Base-by-base conservation (phyloP, 2,797 vertebrate species). In the Menidia menidia region DNA sequence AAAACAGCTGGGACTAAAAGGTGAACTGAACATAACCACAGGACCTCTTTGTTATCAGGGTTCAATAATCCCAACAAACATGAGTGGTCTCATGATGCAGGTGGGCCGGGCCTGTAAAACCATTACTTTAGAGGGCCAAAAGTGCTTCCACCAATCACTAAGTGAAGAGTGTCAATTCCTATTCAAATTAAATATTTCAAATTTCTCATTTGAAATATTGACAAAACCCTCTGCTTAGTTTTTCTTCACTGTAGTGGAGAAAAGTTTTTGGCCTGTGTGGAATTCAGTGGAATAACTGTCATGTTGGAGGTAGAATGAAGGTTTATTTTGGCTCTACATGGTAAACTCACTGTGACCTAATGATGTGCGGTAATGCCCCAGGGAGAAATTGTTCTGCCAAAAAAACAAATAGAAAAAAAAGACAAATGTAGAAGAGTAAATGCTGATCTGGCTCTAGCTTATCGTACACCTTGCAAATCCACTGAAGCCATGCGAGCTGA, bases 361-460 rank as follows among this genome's bases (percentile, higher is more conserved):
- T 11, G 9, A 39, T 45, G 25, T 33, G 42, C 58, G 7, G 50
- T 6, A 30, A 52, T 31, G 50, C 50, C 25, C 13, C 3, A 15
- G 51, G 51, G 51, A 53, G 51, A 44, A 50, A 64, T 4, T 4
- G 32, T 25, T 52, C 6, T n/a, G 18, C 32, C 18, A 44, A 43
- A 41, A 53, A 44, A 13, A 30, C n/a, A 58, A 50, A 18, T 14
- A 13, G 41, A 15, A 58, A 39, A 39, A 39, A 39, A 39, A 39
- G 9, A 55, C 12, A 58, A 25, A 25, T 25, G 25, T 25, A 25
- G 25, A 55, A 50, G 15, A 50, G 33, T 31, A 9, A 10, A 43
- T 31, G 13, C 15, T 60, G 18, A 76, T 50, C 25, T 39, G 42
- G 33, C 2, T 60, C 16, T 2, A 52, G 41, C 32, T 71, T 13